Base-by-base conservation (phyloP, 2,113 vertebrate species). In the Syngnathus scovelli region DNA sequence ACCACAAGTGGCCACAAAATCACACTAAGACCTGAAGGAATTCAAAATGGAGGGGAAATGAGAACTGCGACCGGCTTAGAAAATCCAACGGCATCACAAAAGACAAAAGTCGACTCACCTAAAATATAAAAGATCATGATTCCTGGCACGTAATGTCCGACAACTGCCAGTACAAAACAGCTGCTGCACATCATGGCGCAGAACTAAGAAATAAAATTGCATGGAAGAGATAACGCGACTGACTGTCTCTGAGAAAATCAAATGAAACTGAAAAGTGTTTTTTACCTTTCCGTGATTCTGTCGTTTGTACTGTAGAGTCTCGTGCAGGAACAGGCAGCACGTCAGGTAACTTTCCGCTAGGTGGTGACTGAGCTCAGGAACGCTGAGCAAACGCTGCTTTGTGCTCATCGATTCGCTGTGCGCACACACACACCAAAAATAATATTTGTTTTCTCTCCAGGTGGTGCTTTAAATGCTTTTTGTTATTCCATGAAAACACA, bases 51-150 rank as follows among this genome's bases (percentile, higher is more conserved):
- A 27, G 59, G 19, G 64, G 12, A 13, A 18, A 0, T 11, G 10
- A 61, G 0, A 13, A n/a, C n/a, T 21, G 37, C 12, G 41, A 4
- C n/a, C 2, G 19, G 39, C 18, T 11, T 19, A 21, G 10, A 62
- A 39, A 38, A 61, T 11, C 1, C 1, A 61, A 39, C 9, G 36
- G 18, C 16, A 61, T 19, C 37, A 16, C 36, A 38, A 38, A 60
- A 15, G 4, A n/a, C n/a, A n/a, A n/a, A n/a, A n/a, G n/a, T 7
- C 11, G 48, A 36, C 96, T 98, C 90, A 98, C 97, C 91, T 82
- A 98, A 90, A 67, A 99, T 99, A 85, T 98, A 99, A 75, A 94
- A 96, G 88, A 99, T 99, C 97, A 99, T 99, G 84, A 99, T 94
- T 87, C 97, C 96, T 9, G 97, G 97, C 80, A 99, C 92, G 83